phyloP scores from a whole-genome alignment of 2,888 invertebrate genomes.

The Melanotus villosus region DNA sequence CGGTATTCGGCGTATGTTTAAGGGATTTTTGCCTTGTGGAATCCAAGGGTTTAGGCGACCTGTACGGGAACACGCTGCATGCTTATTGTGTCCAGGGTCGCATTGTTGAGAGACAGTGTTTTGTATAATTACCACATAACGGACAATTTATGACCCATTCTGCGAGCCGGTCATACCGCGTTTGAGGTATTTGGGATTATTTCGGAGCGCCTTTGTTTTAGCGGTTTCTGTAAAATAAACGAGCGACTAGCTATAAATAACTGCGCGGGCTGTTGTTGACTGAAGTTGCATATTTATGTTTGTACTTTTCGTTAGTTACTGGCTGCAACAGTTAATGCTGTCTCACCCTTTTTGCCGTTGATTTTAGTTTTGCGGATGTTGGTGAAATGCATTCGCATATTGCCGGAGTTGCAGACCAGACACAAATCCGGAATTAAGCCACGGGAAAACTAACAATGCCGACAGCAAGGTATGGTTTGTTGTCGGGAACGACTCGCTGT shows the following conservation, averaged over 20 bases:
- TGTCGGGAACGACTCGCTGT: too few species aligned
- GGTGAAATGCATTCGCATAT: neutral
- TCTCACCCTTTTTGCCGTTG: constrained; percentile 3
- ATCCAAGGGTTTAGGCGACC: constrained; percentile 38
- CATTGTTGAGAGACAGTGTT: constrained; percentile 63
- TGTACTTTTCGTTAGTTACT: constrained; percentile 48
- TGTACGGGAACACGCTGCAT: constrained; percentile 41
- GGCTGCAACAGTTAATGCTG: constrained; percentile 17
- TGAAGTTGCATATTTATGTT: constrained; percentile 55
- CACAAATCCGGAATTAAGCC: too few species aligned
- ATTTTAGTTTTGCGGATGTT: neutral
- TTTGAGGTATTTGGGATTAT: constrained; percentile 60
- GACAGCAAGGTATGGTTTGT: too few species aligned
- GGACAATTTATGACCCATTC: constrained; percentile 60
- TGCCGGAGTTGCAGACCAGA: neutral
- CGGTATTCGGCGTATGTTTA: constrained; percentile 21
- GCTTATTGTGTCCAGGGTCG: constrained; percentile 56
- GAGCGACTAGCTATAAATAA: constrained; percentile 56
- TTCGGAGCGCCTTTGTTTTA: constrained; percentile 57
- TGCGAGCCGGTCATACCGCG: constrained; percentile 57
- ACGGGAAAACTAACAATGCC: too few species aligned
- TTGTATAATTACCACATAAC: constrained; percentile 65
- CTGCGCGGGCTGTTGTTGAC: constrained; percentile 54
- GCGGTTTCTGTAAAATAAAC: constrained; percentile 55
- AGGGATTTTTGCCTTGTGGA: constrained; percentile 33